phyloP scores from a whole-genome alignment of 2,888 invertebrate genomes.

The Caradrina clavipalpis region DNA sequence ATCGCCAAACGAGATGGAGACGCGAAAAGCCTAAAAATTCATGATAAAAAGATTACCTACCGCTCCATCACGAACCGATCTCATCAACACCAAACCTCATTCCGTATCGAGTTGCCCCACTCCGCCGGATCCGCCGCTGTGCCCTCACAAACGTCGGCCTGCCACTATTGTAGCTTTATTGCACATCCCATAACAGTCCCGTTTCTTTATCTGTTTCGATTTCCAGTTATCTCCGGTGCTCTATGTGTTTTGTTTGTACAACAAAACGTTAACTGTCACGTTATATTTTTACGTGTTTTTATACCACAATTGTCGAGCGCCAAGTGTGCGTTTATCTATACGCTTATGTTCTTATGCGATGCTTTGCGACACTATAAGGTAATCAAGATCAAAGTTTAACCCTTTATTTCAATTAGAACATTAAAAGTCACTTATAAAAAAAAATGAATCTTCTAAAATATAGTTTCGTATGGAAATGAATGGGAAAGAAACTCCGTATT shows the following conservation, averaged over 20 bases:
- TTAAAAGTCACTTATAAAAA: too few species aligned
- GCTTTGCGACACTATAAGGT: too few species aligned
- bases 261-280: not conserved
- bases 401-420: too few species aligned
- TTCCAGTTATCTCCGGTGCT: not conserved
- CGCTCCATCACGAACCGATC: not conserved
- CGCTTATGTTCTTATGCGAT: too few species aligned
- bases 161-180: conserved; percentile 15
- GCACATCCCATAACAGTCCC: not conserved
- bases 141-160: not conserved
- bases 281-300: not conserved
- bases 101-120: not conserved
- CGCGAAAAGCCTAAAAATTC: not conserved
- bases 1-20: not conserved
- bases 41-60: not conserved
- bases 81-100: conserved; percentile 2
- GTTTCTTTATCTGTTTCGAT: conserved; percentile 22
- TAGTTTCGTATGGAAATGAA: too few species aligned
- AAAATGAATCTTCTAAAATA: too few species aligned
- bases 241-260: not conserved
- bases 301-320: too few species aligned
- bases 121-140: not conserved
- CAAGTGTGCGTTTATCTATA: too few species aligned
- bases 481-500: too few species aligned
- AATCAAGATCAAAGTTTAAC: too few species aligned